Evolutionary conservation across 2,797 vertebrate species (phyloP).

Genomic region (Artibeus lituratus): DNA sequence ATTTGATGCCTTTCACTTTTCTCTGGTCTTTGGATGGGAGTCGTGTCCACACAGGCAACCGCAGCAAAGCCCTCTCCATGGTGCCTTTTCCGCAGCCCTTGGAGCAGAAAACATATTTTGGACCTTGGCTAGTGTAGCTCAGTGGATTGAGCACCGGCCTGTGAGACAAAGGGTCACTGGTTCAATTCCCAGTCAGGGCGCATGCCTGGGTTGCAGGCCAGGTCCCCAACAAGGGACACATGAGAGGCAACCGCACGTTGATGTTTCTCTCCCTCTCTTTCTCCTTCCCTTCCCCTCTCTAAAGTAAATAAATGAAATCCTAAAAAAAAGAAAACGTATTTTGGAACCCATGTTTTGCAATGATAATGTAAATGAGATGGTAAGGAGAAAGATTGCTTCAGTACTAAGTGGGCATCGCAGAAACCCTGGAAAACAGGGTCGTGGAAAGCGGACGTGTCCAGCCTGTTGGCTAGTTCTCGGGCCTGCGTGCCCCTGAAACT

Average conservation of each 20-base stretch:
- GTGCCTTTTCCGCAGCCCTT: background rate
- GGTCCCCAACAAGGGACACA: too few species aligned
- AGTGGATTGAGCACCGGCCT: too few species aligned
- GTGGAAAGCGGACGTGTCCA: background rate
- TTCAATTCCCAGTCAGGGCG: too few species aligned
- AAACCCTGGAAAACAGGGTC: background rate
- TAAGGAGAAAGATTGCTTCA: background rate
- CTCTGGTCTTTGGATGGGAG: background rate
- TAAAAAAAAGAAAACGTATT: too few species aligned
- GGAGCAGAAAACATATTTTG: background rate
- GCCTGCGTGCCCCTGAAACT: background rate
- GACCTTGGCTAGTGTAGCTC: too few species aligned
- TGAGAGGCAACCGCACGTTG: too few species aligned
- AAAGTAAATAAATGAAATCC: too few species aligned
- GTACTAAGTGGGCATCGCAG: background rate
- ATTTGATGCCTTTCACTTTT: background rate
- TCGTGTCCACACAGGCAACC: background rate
- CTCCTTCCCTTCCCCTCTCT: too few species aligned
- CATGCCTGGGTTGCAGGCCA: too few species aligned
- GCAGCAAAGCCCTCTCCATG: background rate
- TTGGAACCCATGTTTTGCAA: background rate
- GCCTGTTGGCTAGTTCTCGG: background rate
- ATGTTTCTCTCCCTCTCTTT: too few species aligned
- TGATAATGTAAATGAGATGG: background rate
- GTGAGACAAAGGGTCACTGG: too few species aligned